These are phyloP conservation scores for Labia minor DNA, from an alignment of 2,888 invertebrate genomes.

Conservation along the genomic window DNA sequence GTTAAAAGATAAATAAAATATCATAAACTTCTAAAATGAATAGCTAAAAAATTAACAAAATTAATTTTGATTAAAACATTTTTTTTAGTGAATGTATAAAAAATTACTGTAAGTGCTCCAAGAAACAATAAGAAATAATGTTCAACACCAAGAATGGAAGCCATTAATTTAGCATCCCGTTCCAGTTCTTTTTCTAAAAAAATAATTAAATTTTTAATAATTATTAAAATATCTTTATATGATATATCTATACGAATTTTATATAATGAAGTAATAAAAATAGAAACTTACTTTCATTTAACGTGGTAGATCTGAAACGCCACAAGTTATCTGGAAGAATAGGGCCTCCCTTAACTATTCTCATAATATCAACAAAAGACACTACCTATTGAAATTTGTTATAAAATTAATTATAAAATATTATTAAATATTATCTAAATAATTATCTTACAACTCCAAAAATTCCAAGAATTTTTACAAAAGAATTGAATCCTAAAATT, in stretches of 20 bases:
- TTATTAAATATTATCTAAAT: background rate
- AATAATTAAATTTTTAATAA: background rate
- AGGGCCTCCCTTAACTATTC: constrained; percentile 8
- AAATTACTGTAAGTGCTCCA: background rate
- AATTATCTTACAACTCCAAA: constrained; percentile 15
- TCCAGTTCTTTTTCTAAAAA: constrained; percentile 16
- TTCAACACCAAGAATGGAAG: constrained; percentile 14
- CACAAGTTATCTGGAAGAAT: background rate
- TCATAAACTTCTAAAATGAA: too few relatives aligned
- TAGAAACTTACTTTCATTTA: background rate
- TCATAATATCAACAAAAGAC: background rate
- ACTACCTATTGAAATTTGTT: background rate
- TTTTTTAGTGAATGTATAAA: too few relatives aligned
- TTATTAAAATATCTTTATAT: too few relatives aligned
- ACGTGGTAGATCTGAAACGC: background rate
- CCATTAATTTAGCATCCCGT: constrained; percentile 17
- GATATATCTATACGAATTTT: too few relatives aligned
- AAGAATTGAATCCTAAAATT: background rate
- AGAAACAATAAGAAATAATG: constrained; percentile 16
- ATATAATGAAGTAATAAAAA: background rate
- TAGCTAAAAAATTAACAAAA: too few relatives aligned
- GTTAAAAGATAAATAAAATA: too few relatives aligned
- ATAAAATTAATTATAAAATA: background rate
- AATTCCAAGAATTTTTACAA: background rate
- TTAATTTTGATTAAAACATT: too few relatives aligned